These are phyloP conservation scores for Motacilla alba DNA, from an alignment of 2,113 vertebrate species.

Conservation along the genomic window DNA sequence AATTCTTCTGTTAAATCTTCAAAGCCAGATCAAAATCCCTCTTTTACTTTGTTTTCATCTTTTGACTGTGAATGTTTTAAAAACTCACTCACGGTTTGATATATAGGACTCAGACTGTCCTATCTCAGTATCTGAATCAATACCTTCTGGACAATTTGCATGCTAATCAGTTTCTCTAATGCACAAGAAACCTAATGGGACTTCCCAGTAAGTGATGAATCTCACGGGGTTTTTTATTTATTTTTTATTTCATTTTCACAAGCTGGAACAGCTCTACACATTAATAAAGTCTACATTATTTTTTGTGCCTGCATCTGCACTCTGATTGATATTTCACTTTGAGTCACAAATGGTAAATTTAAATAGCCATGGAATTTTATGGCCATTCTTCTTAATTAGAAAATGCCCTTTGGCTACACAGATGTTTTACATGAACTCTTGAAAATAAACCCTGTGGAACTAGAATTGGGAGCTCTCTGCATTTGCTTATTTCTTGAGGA, in stretches of 20 bases:
- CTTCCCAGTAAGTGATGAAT: neutral
- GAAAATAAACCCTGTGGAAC: constrained; percentile 39
- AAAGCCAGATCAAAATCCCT: neutral
- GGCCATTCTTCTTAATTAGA: constrained; percentile 51
- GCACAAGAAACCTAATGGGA: neutral
- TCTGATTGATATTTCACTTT: constrained; percentile 45
- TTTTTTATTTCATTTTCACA: neutral
- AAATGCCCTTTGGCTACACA: constrained; percentile 51
- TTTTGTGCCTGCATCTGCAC: constrained; percentile 33
- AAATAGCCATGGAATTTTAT: constrained; percentile 55
- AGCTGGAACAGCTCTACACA: neutral
- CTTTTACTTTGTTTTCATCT: neutral
- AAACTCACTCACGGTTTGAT: neutral
- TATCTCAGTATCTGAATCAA: neutral
- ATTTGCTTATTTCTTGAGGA: neutral
- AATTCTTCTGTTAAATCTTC: neutral
- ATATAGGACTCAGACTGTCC: neutral
- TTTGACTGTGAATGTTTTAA: neutral
- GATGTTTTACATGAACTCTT: constrained; percentile 50
- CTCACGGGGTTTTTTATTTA: neutral
- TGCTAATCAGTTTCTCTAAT: neutral
- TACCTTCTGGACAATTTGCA: constrained; percentile 4
- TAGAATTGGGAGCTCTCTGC: neutral
- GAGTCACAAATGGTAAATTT: constrained; percentile 28
- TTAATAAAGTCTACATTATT: constrained; percentile 21